These are phyloP conservation scores for Pteruthius melanotis DNA, from an alignment of 2,113 vertebrate species.

Conservation along the genomic window DNA sequence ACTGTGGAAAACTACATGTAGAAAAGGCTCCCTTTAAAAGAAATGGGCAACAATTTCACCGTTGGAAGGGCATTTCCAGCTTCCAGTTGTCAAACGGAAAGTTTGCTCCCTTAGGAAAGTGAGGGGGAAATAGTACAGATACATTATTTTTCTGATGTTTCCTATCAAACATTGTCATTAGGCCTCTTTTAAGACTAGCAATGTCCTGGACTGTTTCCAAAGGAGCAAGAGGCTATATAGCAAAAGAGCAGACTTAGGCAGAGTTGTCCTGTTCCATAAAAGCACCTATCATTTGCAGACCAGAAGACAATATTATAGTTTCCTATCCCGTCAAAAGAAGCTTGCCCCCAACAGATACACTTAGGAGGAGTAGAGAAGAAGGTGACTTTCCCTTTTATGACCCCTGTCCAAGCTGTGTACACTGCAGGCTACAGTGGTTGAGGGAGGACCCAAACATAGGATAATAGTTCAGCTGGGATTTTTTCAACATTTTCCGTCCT, in stretches of 20 bases:
- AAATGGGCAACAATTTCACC: not conserved
- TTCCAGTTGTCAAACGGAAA: not conserved
- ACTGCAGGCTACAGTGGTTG: not conserved
- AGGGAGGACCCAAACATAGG: not conserved
- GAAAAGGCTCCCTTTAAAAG: not conserved
- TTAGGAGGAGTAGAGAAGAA: not conserved
- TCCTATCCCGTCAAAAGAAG: not conserved
- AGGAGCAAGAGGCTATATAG: not conserved
- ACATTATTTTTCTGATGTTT: not conserved
- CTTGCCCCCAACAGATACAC: not conserved
- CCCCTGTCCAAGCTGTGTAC: accelerated
- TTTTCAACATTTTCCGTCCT: not conserved
- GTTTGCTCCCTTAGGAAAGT: not conserved
- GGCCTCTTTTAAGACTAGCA: not conserved
- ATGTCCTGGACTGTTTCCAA: not conserved
- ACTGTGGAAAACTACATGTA: not conserved
- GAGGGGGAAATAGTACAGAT: not conserved
- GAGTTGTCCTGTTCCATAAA: not conserved
- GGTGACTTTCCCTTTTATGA: not conserved
- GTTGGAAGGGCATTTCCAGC: not conserved
- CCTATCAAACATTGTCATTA: not conserved
- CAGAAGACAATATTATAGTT: not conserved
- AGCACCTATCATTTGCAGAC: not conserved
- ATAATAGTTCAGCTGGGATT: not conserved
- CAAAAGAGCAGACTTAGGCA: not conserved